These are phyloP conservation scores for Aeoliscus strigatus DNA, from an alignment of 2,797 vertebrate species.

Conservation along the genomic window DNA sequence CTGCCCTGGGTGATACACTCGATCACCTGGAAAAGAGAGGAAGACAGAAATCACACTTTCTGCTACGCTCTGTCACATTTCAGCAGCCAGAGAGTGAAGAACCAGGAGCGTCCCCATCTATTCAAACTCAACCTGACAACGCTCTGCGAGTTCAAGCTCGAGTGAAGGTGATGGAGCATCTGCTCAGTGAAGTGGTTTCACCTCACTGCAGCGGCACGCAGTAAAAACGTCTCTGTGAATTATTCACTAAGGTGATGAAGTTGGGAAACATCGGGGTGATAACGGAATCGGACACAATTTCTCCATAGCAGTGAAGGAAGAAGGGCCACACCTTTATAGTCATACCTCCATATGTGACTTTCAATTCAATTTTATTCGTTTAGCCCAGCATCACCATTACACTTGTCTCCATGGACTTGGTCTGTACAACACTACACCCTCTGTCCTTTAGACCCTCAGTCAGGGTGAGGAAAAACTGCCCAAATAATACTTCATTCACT, in stretches of 20 bases:
- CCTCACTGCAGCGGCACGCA: conserved; percentile 9
- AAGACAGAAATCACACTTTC: conserved; percentile 7
- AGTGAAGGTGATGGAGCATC: conserved; percentile 22
- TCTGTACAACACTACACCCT: too few relatives aligned
- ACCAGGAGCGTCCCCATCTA: neutral
- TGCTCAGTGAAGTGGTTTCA: conserved; percentile 12
- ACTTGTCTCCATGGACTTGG: too few relatives aligned
- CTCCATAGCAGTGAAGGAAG: neutral
- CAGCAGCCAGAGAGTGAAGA: neutral
- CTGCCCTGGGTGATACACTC: conserved; percentile 98
- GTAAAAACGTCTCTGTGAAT: conserved; percentile 41
- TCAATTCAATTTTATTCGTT: too few relatives aligned
- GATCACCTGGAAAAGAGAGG: conserved; percentile 80
- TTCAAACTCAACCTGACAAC: conserved; percentile 6
- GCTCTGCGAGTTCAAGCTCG: conserved; percentile 7
- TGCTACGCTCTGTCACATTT: neutral
- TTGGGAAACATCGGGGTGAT: conserved; percentile 9
- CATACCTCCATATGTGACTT: neutral
- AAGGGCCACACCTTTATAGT: conserved; percentile 1
- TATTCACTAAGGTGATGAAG: conserved; percentile 27
- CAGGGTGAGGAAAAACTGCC: too few relatives aligned
- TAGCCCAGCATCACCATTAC: too few relatives aligned
- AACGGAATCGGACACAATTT: conserved; percentile 11
- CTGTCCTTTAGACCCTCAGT: too few relatives aligned
- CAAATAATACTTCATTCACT: too few relatives aligned